Base-by-base conservation (phyloP, 92 coral and sea anemone species). In the Porites evermanni region DNA sequence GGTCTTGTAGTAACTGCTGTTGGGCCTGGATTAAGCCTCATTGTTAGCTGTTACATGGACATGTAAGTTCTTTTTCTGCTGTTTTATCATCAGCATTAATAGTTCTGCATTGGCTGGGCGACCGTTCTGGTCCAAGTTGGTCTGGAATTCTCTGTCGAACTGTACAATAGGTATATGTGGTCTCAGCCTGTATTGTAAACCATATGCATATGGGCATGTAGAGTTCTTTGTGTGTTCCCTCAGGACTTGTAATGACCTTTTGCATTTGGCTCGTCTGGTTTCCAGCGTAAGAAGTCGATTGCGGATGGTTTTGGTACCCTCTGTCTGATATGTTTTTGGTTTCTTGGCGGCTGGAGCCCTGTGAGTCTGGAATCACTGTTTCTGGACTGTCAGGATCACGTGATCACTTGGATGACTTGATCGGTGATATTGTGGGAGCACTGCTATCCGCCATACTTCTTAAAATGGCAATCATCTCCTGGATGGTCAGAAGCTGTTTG, bases 181-280 rank as follows among this genome's bases (percentile, higher is more conserved):
- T 74, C 16, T 74, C 10, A 21, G 21, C 47, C 56, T 74, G 54
- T 50, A 77, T 16, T 77, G 81, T 21, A 77, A 17, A 19, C 81
- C 81, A 26, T 60, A 77, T 21, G 70, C 81, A 26, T 60, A 77
- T 21, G 70, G 58, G 53, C 68, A 58, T 2, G 32, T 2, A 29
- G 32, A 29, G 51, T 77, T 58, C 18, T 17, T 77, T 9, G 70
- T 20, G 44, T 77, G 81, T 77, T 58, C 81, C 44, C 70, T 53
- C 3, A 79, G 51, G 21, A 63, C 82, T 61, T 78, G 82, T 16
- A 78, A 71, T 7, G 81, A 61, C 72, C 72, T 56, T 44, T 79
- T 79, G 12, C 83, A 64, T 23, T 79, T 79, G 83, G 73, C 83
- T 65, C 83, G 63, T 47, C 83, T 79, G 72, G 73, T 67, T 7